Evolutionary conservation across 2,888 invertebrate genomes (phyloP).

Genomic region (Synergus umbraculus): DNA sequence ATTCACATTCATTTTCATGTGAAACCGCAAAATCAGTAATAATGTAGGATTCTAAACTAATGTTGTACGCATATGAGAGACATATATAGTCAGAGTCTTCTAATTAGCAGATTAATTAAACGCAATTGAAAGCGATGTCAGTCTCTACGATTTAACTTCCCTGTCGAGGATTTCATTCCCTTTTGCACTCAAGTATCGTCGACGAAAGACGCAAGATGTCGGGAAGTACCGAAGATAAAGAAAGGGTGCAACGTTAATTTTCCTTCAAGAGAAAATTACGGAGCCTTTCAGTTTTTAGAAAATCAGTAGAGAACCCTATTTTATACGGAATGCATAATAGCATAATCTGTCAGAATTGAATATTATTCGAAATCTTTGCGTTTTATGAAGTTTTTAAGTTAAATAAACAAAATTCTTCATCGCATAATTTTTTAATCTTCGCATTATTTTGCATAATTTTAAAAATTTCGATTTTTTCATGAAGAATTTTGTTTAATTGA

Average conservation of each 20-base stretch:
- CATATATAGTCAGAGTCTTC: background rate
- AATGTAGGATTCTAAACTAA: background rate
- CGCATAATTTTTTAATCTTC: background rate
- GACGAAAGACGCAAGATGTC: background rate
- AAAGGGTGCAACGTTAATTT: background rate
- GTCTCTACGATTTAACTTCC: background rate
- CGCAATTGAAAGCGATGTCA: constrained; percentile 5
- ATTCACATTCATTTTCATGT: background rate
- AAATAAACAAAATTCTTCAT: background rate
- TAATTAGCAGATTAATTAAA: constrained; percentile 17
- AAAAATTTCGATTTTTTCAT: too few species aligned
- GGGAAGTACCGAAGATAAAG: background rate
- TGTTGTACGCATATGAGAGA: background rate
- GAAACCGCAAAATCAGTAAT: background rate
- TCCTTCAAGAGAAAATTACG: background rate
- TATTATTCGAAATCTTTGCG: background rate
- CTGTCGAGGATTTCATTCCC: background rate
- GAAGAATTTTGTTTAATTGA: too few species aligned
- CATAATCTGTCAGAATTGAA: background rate
- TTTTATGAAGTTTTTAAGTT: background rate
- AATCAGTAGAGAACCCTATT: background rate
- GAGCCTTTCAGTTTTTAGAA: background rate
- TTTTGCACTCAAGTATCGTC: background rate
- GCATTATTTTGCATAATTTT: background rate
- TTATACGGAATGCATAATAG: background rate